These are phyloP conservation scores for Tachyglossus aculeatus DNA, from an alignment of 2,797 vertebrate species.

Conservation along the genomic window DNA sequence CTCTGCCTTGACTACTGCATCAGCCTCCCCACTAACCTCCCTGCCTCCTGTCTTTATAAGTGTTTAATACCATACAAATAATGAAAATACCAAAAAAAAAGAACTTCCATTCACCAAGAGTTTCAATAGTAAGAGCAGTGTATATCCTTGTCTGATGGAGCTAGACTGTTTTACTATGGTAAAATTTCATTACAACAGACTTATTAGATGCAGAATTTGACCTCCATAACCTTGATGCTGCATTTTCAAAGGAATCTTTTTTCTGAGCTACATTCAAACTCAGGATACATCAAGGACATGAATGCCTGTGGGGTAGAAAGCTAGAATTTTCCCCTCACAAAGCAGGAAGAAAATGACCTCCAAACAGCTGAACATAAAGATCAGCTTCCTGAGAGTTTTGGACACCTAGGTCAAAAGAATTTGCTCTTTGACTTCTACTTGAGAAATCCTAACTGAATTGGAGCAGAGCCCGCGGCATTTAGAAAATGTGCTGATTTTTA, in stretches of 20 bases:
- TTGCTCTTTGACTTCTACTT: not conserved
- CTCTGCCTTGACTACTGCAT: too few relatives aligned
- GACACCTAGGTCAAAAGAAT: not conserved
- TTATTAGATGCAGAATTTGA: slow-evolving; percentile 34
- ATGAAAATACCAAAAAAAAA: too few relatives aligned
- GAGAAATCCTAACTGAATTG: not conserved
- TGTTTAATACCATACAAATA: too few relatives aligned
- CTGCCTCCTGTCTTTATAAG: too few relatives aligned
- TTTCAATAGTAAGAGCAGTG: too few relatives aligned
- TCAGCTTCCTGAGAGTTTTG: slow-evolving; percentile 1
- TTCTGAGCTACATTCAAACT: slow-evolving; percentile 6
- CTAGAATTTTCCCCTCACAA: slow-evolving; percentile 25
- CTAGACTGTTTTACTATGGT: slow-evolving; percentile 12
- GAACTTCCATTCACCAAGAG: too few relatives aligned
- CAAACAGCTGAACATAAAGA: slow-evolving; percentile 6
- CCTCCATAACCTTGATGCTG: slow-evolving; percentile 15
- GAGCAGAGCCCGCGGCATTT: not conserved
- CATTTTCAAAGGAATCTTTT: slow-evolving; percentile 31
- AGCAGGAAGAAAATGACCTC: slow-evolving; percentile 30
- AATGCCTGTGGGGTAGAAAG: slow-evolving; percentile 18
- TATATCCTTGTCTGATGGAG: too few relatives aligned
- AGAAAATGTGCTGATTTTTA: not conserved
- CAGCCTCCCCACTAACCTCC: too few relatives aligned
- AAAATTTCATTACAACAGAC: slow-evolving; percentile 22
- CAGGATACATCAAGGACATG: slow-evolving; percentile 7